Percentiles rank a stretch among this genome's conserved stretches.
phyloP scores from a whole-genome alignment of 2,888 invertebrate species.

The Tiliacea aurago region DNA sequence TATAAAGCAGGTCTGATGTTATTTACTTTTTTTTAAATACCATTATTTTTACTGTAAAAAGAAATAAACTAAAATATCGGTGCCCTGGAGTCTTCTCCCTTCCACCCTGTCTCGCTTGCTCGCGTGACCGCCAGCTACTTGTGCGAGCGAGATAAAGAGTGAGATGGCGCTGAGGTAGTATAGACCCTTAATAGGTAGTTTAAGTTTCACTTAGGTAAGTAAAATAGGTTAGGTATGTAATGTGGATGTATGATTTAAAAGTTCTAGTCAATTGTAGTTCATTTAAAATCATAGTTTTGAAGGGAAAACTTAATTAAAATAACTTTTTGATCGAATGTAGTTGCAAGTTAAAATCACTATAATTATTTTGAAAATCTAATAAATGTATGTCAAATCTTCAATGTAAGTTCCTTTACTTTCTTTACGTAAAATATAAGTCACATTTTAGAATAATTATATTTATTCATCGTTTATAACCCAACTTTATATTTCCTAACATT shows the following conservation, averaged over 20 bases:
- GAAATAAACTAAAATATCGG: too few species aligned
- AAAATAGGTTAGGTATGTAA: not conserved
- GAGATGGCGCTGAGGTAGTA: too few species aligned
- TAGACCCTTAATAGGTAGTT: not conserved
- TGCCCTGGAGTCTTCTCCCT: too few species aligned
- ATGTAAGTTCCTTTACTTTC: constrained; percentile 14
- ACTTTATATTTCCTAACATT: not conserved
- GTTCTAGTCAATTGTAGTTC: constrained; percentile 1
- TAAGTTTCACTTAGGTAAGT: not conserved
- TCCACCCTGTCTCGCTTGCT: too few species aligned
- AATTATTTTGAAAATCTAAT: not conserved
- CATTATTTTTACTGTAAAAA: too few species aligned
- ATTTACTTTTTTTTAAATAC: too few species aligned
- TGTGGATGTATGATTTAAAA: not conserved
- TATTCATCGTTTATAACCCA: not conserved
- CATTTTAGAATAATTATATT: not conserved
- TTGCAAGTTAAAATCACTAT: not conserved
- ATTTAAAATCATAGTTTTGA: constrained; percentile 16
- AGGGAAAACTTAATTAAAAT: not conserved
- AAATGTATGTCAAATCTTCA: not conserved
- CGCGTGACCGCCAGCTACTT: too few species aligned
- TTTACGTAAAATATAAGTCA: not conserved
- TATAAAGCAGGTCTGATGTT: too few species aligned
- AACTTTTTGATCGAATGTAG: not conserved
- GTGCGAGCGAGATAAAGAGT: too few species aligned